Conservation (phyloP, 2,888 invertebrate genomes). For the Macrophya alboannulata region DNA sequence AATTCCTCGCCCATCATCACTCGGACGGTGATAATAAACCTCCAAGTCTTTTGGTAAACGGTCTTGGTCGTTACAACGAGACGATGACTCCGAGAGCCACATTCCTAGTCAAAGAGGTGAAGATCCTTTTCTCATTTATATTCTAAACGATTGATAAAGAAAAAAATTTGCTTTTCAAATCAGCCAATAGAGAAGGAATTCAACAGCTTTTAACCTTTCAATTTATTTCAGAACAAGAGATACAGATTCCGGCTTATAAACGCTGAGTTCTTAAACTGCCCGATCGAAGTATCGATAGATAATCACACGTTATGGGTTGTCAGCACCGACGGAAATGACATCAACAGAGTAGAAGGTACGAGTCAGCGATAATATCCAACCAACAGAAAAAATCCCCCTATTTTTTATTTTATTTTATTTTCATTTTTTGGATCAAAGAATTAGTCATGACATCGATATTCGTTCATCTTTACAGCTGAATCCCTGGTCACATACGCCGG, state of each 20-base stretch:
- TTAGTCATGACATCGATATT: too few species aligned
- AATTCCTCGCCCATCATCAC: constrained; percentile 93
- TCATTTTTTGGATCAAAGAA: neutral
- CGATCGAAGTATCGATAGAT: constrained; percentile 91
- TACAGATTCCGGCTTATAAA: constrained; percentile 93
- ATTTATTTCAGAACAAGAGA: constrained; percentile 84
- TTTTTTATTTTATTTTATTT: constrained; percentile 35
- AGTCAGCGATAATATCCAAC: constrained; percentile 60
- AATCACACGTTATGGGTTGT: constrained; percentile 91
- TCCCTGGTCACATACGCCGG: constrained; percentile 92
- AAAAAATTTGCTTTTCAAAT: neutral
- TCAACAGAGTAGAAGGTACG: constrained; percentile 88
- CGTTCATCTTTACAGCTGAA: constrained; percentile 79
- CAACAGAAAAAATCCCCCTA: neutral
- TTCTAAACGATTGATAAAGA: neutral
- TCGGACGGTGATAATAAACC: constrained; percentile 92
- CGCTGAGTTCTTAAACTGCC: constrained; percentile 94
- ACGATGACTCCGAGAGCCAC: constrained; percentile 83
- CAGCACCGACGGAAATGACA: constrained; percentile 90
- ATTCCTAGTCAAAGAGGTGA: constrained; percentile 86
- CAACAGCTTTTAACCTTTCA: neutral
- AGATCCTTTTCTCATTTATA: neutral
- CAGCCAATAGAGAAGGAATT: neutral
- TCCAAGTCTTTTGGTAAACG: constrained; percentile 91
- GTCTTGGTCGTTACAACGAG: constrained; percentile 85